Base-by-base conservation (phyloP, 2,888 invertebrate species). In the Ceramica pisi region DNA sequence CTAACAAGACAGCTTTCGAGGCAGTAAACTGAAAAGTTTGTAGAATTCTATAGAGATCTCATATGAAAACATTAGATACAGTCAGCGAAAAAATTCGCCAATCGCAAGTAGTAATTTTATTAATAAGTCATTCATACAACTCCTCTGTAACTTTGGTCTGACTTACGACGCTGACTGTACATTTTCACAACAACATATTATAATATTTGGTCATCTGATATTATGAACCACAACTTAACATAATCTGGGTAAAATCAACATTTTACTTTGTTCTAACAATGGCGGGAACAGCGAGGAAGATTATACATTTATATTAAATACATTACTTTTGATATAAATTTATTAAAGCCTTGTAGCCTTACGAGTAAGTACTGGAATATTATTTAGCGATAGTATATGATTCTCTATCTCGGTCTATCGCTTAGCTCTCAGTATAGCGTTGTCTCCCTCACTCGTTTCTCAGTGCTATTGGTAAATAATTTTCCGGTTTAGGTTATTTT, bases 341-440 rank as follows among this genome's bases (percentile, higher is more conserved):
- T 76, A 66, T 65, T 76, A 73, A 79, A 73, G 74, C 74, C 10
- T 21, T 73, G 38, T 31, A 76, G 80, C 74, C 74, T 73, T 73
- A 38, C 19, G 48, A 46, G 21, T 51, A 19, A 12, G 9, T 60
- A 63, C 46, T 41, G 57, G 38, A 62, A 78, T 51, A 61, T 75
- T 75, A 56, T 78, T 61, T 7, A 31, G n/a, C 46, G 23, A 77
- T 50, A 68, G 31, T 41, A 23, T 10, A 35, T 12, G 6, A 56
- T 75, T 12, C 44, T 21, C 19, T 57, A 16, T 55, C 46, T 41
- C n/a, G 59, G 21, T 46, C 8, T 10, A n/a, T 10, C 55, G 31
- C 10, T n/a, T 38, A n/a, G 12, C 6, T 38, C 5, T 56, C 2
- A 35, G 2, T 2, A 6, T 35, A 56, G 56, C 35, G 19, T 67